Percentiles rank a stretch among this genome's conserved stretches.
Evolutionary conservation across 2,888 invertebrate genomes (phyloP).

Genomic region (Hedya salicella): DNA sequence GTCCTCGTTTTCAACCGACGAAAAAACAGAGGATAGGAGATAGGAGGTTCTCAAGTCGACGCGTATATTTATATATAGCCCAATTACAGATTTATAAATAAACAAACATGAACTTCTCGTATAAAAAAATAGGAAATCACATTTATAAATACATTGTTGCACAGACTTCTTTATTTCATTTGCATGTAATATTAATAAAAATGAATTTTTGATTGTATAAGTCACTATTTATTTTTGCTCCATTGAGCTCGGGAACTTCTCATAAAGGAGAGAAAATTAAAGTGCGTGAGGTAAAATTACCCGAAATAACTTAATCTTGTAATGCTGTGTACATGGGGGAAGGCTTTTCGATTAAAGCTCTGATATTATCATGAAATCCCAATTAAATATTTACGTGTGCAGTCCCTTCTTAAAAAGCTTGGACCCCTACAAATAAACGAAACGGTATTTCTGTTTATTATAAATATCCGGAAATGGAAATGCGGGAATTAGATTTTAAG

Average conservation of each 20-base stretch:
- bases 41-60: too few species aligned
- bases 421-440: conserved; percentile 15
- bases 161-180: too few species aligned
- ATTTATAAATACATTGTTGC: too few species aligned
- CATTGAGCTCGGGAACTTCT: neutral
- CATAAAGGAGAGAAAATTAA: conserved; percentile 10
- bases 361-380: conserved; percentile 42
- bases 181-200: too few species aligned
- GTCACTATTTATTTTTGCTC: neutral
- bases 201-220: too few species aligned
- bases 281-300: conserved; percentile 26
- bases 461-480: conserved; percentile 12
- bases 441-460: conserved; percentile 1
- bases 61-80: too few species aligned
- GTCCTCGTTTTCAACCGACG: too few species aligned
- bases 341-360: conserved; percentile 37
- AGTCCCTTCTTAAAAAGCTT: conserved; percentile 29
- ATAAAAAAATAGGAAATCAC: too few species aligned
- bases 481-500: neutral
- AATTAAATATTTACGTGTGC: conserved; percentile 42
- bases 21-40: too few species aligned
- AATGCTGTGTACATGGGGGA: conserved; percentile 41
- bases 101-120: too few species aligned
- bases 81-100: too few species aligned
- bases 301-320: conserved; percentile 39